These are phyloP conservation scores for Tetrao urogallus DNA, from an alignment of 2,113 vertebrate genomes.

Conservation along the genomic window DNA sequence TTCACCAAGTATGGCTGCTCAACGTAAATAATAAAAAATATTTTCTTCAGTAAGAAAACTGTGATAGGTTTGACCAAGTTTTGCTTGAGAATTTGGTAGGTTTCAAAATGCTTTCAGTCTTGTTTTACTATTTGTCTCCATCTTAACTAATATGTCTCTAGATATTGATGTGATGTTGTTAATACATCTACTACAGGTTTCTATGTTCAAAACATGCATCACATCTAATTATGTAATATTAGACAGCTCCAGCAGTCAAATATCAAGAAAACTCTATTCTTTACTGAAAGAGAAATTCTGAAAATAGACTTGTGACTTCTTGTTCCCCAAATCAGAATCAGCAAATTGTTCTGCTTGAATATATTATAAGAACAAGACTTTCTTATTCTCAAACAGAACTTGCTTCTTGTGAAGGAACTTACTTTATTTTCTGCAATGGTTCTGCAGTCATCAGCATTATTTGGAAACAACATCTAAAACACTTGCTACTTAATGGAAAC, in stretches of 20 bases:
- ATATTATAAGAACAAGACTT: background rate
- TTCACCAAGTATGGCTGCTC: background rate
- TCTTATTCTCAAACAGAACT: slow-evolving; percentile 25
- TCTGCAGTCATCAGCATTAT: slow-evolving; percentile 48
- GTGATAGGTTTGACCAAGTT: background rate
- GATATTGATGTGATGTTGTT: background rate
- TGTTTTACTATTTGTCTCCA: background rate
- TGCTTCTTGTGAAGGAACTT: slow-evolving; percentile 19
- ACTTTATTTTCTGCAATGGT: background rate
- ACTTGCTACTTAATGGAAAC: slow-evolving; percentile 26
- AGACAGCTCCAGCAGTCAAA: background rate
- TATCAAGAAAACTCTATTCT: background rate
- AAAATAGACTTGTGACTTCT: slow-evolving; percentile 29
- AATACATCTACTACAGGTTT: background rate
- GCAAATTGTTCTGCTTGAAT: background rate
- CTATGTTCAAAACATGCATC: background rate
- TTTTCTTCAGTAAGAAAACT: background rate
- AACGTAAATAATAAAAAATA: background rate
- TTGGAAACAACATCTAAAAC: background rate
- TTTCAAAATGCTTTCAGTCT: background rate
- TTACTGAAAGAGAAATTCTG: slow-evolving; percentile 46
- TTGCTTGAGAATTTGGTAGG: background rate
- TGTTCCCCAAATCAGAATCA: slow-evolving; percentile 2
- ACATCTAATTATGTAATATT: background rate
- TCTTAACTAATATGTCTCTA: background rate